Evolutionary conservation across 1,140 invertebrate species (phyloP).

Genomic region (Protaetia brevitarsis): DNA sequence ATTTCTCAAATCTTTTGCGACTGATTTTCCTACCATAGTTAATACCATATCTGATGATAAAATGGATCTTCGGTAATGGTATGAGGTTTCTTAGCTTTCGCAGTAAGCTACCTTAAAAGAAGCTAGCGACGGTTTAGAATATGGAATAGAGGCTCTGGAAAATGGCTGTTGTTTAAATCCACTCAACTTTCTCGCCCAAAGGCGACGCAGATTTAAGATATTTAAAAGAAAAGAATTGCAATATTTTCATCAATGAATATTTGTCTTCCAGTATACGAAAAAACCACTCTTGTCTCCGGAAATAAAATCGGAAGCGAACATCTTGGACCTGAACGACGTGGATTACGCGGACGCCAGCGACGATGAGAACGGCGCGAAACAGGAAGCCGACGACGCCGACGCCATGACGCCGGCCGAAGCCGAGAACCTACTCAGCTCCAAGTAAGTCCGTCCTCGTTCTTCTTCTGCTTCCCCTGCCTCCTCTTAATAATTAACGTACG

Average conservation of each 20-base stretch:
- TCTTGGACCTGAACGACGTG: conserved; percentile 52
- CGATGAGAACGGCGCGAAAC: conserved; percentile 48
- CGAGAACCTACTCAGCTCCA: conserved; percentile 76
- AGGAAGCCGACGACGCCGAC: conserved; percentile 49
- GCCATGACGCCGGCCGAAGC: conserved; percentile 81
- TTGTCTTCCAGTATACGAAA: conserved; percentile 12
- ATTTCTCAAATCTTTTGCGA: no score
- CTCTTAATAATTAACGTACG: background rate
- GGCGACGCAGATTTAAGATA: no score
- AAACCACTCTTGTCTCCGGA: conserved; percentile 11
- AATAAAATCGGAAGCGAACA: conserved; percentile 42
- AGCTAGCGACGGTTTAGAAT: no score
- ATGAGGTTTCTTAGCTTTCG: no score
- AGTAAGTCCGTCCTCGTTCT: conserved; percentile 53
- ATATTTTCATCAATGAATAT: background rate
- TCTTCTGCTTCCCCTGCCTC: conserved; percentile 24
- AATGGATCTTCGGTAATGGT: no score
- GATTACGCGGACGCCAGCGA: conserved; percentile 56
- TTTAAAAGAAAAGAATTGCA: no score
- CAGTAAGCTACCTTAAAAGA: no score
- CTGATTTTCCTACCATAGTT: no score
- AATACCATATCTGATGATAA: no score
- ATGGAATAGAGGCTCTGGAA: no score
- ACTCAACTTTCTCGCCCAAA: no score
- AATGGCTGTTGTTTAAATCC: no score